Evolutionary conservation across 2,888 invertebrate genomes (phyloP), one percentile per base, ranked within the genome.

Genomic region (Pachydiplax longipennis): DNA sequence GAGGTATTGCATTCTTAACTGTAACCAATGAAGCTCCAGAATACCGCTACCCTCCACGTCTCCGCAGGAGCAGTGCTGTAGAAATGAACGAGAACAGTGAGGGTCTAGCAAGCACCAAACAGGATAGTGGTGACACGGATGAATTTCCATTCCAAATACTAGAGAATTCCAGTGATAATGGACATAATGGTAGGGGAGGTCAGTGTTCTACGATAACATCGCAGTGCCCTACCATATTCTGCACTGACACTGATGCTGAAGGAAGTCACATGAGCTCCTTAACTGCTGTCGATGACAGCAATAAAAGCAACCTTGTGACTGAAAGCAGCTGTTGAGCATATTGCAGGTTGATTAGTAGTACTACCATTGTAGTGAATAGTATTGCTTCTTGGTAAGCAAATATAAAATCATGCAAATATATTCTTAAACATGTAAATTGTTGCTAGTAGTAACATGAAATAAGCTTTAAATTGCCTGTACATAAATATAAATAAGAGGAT

Each of bases 11-110:
- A 90, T 94, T 93, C 91, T 91, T 94, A 48, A 93, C 94, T n/a
- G 93, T 93, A 0, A 92, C 92, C 5, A 93, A 93, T 91, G 94
- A 94, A 83, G 90, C 91, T 18, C 92, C 92, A 37, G 92, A 92
- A 90, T 92, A 91, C 90, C 91, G 92, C 93, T 13, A 92, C 92
- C 92, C 92, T 87, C 94, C 94, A 93, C 95, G 93, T 93, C 94
- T 96, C 65, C 93, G 95, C 92, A 94, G 96, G 92, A 94, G 95
- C 0, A 95, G 96, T 87, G 96, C 96, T 0, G 95, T 96, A 91
- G 96, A 96, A 94, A 95, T 94, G 91, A 95, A 61, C 8, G 95
- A 90, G 92, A 92, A 91, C 91, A 92, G 31, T 92, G 92, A 10
- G 92, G 92, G 12, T 92, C 92, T 13, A 58, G 80, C 37, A 48